Conservation (phyloP, 2,797 vertebrate genomes). For the Centroberyx gerrardi region DNA sequence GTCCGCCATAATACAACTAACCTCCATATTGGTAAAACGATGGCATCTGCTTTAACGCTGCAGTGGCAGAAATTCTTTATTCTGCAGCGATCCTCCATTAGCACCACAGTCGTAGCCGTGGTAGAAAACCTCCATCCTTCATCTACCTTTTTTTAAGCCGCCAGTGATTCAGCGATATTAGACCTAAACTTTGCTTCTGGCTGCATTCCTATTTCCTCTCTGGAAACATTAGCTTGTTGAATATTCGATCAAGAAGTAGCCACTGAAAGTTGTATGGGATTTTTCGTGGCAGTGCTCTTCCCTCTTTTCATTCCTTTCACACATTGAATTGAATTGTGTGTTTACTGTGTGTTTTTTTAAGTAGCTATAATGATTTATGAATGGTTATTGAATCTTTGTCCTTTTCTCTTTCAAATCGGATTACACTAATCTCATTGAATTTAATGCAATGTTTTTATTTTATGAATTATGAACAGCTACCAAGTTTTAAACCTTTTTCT, state of each 20-base stretch:
- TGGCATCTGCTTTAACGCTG: constrained; percentile 27
- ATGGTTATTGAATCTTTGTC: neutral
- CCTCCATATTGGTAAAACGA: constrained; percentile 35
- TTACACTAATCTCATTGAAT: neutral
- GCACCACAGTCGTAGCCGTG: neutral
- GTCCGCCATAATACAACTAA: constrained; percentile 46
- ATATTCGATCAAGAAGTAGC: constrained; percentile 44
- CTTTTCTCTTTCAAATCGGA: constrained; percentile 16
- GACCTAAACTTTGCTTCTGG: constrained; percentile 24
- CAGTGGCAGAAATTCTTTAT: neutral
- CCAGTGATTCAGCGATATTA: constrained; percentile 39
- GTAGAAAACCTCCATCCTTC: constrained; percentile 8
- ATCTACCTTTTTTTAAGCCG: constrained; percentile 25
- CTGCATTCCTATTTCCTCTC: constrained; percentile 38
- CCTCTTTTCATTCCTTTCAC: constrained; percentile 1
- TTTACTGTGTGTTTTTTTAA: neutral
- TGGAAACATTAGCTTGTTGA: constrained; percentile 48
- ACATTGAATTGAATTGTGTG: constrained; percentile 1
- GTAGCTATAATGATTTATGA: neutral
- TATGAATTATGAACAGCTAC: neutral
- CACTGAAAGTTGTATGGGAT: constrained; percentile 32
- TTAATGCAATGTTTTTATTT: neutral
- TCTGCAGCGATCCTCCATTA: constrained; percentile 20
- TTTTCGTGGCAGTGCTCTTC: neutral
- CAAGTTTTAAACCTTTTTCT: neutral